Evolutionary conservation across 1,140 invertebrate species (phyloP), one percentile per base, ranked within the genome.

Genomic region (Brachionus plicatilis): DNA sequence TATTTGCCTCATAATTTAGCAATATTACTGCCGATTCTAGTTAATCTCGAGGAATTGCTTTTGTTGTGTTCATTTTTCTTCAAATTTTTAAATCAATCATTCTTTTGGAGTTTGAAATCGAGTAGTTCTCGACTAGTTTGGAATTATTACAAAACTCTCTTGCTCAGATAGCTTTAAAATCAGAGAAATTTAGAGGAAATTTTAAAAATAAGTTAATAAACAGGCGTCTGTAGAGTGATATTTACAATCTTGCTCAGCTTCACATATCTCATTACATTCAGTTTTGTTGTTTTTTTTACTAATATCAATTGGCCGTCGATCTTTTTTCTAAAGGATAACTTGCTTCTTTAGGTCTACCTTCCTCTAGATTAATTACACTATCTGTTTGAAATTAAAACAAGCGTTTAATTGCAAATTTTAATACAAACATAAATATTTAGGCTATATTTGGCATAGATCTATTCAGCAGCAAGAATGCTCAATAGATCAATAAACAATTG

Each of bases 361-460:
- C 12, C 68, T 41, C n/a, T 11, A 41, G 29, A 72, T 72, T 72
- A 72, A 41, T 41, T 41, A 43, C 29, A 43, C 33, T 43, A 43
- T 72, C 68, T 72, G 68, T 72, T 72, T 72, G 68, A 72, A 72
- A 72, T 72, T 72, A 72, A 72, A 43, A 72, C 17, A 7, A 72
- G 68, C 29, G 17, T 72, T 72, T 72, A 41, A 41, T 72, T 72
- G 29, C 29, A 43, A 72, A 17, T 72, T 41, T 41, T 41, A 72
- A 72, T 20, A 45, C 27, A 68, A 68, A 68, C 12, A 60, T 60
- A 60, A 60, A 60, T 60, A 60, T 60, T 60, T 60, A 60, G 53
- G 53, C 53, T 60, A 60, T 60, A 60, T 60, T 60, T 60, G 53
- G 53, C 53, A 60, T 60, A 60, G 53, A 60, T 60, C n/a, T 60